Evolutionary conservation across 2,888 invertebrate genomes (phyloP), one percentile per base, ranked within the genome.

Genomic region (Acanthosepion lycidas): DNA sequence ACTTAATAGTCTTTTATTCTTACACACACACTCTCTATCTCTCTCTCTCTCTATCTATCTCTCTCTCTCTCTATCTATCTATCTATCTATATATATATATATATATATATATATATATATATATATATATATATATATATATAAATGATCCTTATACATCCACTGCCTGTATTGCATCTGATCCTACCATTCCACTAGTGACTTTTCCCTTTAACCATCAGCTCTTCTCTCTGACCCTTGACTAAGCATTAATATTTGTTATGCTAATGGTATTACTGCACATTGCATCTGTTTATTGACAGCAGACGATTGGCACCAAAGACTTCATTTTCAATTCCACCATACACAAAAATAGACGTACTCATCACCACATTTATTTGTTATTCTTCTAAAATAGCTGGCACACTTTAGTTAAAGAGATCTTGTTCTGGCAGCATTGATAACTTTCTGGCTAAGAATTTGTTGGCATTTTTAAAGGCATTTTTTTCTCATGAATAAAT

Each of bases 261-360:
- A 78, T 78, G 78, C 78, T 78, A 78, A n/a, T 78, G 33, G 33
- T n/a, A 12, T 78, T 78, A 33, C 78, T n/a, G n/a, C 78, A 78
- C 78, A 78, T 78, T 78, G n/a, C 33, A 33, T 78, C 78, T 78
- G 78, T 78, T 78, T 78, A 78, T 78, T 33, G 78, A 78, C 78
- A 78, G 78, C 78, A 78, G 78, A 78, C 78, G 15, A 78, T n/a
- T 78, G 78, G 78, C 78, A 78, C 78, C 78, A 78, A 78, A 78
- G 15, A 78, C n/a, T 78, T 78, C 78, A 78, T 78, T 78, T 78
- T 78, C 78, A n/a, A 78, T n/a, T 78, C 78, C n/a, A 15, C n/a
- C 78, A n/a, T 33, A 33, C 78, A 78, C 78, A n/a, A 15, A 78
- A 4, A 78, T 33, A 78, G 9, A 78, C 5, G n/a, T 33, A 78